Percentiles rank a stretch among this genome's conserved stretches.
phyloP scores from a whole-genome alignment of 35 echinoderm and acorn worm genomes.

The Acanthaster planci region DNA sequence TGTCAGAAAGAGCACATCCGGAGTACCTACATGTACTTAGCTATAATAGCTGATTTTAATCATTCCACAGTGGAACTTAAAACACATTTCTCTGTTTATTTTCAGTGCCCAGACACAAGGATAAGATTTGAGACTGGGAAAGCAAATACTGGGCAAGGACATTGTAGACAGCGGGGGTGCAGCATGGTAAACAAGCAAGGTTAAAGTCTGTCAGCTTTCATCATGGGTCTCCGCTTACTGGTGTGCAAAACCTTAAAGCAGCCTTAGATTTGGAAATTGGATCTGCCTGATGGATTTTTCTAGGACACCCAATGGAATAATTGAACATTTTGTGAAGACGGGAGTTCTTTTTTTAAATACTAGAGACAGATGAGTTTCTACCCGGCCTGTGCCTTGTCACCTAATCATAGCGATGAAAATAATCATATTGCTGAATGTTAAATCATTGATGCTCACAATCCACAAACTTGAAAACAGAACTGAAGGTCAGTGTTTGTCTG shows the following conservation, averaged over 20 bases:
- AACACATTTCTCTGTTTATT: no score
- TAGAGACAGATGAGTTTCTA: background rate
- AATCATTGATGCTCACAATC: background rate
- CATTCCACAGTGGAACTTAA: no score
- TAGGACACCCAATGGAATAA: background rate
- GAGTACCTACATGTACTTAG: no score
- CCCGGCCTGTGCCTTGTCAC: background rate
- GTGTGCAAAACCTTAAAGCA: constrained; percentile 46
- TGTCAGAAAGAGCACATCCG: no score
- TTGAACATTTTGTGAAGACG: background rate
- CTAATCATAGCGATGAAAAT: background rate
- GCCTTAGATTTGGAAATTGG: constrained; percentile 12
- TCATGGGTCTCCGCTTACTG: constrained; percentile 48
- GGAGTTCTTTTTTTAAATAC: background rate
- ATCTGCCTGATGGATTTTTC: background rate
- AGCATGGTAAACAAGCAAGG: background rate
- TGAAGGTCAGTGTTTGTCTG: constrained; percentile 14
- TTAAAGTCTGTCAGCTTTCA: background rate
- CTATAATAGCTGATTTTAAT: no score
- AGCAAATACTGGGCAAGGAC: no score
- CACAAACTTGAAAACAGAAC: background rate
- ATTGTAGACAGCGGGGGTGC: no score
- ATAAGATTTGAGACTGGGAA: no score
- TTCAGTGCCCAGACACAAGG: no score
- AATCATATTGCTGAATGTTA: background rate